Conservation (phyloP, 1,140 invertebrate species). For the Eupristina koningsbergeri region DNA sequence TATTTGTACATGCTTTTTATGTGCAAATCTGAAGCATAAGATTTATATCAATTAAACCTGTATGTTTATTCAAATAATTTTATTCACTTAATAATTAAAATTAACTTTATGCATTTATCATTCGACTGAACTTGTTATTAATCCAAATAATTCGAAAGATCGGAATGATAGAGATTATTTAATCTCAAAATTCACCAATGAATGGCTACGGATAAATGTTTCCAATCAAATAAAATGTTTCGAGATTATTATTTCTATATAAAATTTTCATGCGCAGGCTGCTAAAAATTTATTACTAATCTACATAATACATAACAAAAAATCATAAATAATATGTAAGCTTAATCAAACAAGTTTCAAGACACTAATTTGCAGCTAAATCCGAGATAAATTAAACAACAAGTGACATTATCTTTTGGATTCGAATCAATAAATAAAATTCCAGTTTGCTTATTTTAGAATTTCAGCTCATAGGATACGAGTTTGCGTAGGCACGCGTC, state of each 20-base stretch:
- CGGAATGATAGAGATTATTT: too few species aligned
- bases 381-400: background rate
- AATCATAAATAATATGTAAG: background rate
- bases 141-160: background rate
- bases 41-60: background rate
- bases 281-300: background rate
- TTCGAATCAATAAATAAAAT: constrained; percentile 1
- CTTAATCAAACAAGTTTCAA: background rate
- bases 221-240: background rate
- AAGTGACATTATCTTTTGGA: background rate
- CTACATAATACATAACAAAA: background rate
- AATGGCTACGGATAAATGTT: too few species aligned
- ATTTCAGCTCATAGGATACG: background rate
- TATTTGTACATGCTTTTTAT: background rate
- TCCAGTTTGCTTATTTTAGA: background rate
- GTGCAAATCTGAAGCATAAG: background rate
- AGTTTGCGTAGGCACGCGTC: background rate
- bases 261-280: background rate
- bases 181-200: too few species aligned
- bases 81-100: background rate
- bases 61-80: background rate
- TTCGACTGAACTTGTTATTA: too few species aligned
- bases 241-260: too few species aligned
- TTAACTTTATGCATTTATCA: background rate
- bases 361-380: background rate